These are phyloP conservation scores for Microplitis demolitor DNA, from an alignment of 1,140 invertebrate genomes.

Conservation along the genomic window DNA sequence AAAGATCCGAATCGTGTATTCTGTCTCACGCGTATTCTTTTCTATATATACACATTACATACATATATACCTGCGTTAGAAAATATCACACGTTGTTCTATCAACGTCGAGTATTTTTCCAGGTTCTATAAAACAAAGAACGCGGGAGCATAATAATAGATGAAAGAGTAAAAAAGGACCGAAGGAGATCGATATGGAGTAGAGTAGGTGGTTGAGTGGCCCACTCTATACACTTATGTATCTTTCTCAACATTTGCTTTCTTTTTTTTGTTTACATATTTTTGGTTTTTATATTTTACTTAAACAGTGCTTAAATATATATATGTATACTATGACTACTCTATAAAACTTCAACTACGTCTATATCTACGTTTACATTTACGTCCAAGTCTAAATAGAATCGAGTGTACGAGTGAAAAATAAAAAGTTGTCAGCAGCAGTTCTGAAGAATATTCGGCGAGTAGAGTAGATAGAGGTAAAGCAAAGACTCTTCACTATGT, in stretches of 20 bases:
- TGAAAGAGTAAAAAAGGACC: not conserved
- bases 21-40: not conserved
- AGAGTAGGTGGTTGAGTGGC: not conserved
- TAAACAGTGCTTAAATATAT: no score
- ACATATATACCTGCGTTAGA: not conserved
- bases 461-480: not conserved
- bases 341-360: no score
- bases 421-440: no score
- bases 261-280: no score
- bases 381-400: no score
- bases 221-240: no score
- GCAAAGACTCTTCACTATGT: not conserved
- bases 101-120: not conserved
- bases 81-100: conserved; percentile 7
- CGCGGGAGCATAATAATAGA: not conserved
- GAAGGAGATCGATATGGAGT: not conserved
- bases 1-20: not conserved
- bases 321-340: no score
- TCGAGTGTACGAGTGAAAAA: no score
- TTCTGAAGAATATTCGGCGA: not conserved
- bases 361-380: no score
- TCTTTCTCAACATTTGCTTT: no score
- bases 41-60: no score
- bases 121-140: not conserved
- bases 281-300: no score